A percentile compares a stretch with the other conserved stretches of the same genome.
Conservation (phyloP, 2,888 invertebrate genomes). For the Patella pellucida region DNA sequence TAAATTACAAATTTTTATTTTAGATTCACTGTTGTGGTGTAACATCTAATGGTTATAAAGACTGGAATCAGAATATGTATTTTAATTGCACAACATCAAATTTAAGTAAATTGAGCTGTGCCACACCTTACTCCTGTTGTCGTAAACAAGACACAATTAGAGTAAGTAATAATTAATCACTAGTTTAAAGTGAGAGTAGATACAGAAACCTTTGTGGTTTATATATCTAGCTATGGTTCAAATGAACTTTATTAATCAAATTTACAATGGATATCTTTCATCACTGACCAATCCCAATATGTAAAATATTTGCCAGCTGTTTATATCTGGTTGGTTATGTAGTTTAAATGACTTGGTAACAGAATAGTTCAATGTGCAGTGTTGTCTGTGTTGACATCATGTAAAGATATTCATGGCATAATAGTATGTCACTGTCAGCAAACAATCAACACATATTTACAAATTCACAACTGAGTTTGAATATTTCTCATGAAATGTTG, state of each 20-base stretch:
- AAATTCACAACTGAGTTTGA: too few relatives aligned
- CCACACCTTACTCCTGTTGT: constrained; percentile 95
- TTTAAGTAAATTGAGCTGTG: constrained; percentile 75
- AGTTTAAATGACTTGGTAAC: too few relatives aligned
- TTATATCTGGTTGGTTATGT: too few relatives aligned
- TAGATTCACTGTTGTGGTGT: constrained; percentile 93
- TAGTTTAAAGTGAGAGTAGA: background rate
- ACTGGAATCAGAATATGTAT: constrained; percentile 96
- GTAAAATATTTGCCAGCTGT: too few relatives aligned
- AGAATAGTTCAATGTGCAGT: too few relatives aligned
- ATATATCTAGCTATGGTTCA: background rate
- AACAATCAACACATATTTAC: too few relatives aligned
- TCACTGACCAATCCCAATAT: too few relatives aligned
- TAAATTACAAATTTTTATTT: constrained; percentile 26
- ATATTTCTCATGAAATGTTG: too few relatives aligned
- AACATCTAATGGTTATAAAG: constrained; percentile 90
- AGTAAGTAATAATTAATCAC: constrained; percentile 40
- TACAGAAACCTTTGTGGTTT: background rate
- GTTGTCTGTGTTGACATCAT: too few relatives aligned
- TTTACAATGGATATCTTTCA: too few relatives aligned
- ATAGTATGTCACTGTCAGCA: background rate
- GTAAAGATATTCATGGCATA: background rate
- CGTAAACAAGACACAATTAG: constrained; percentile 50
- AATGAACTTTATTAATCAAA: too few relatives aligned
- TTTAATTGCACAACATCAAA: constrained; percentile 84